A percentile compares a stretch with the other conserved stretches of the same genome.
phyloP scores from a whole-genome alignment of 2,113 vertebrate genomes.

The Taurulus bubalis region DNA sequence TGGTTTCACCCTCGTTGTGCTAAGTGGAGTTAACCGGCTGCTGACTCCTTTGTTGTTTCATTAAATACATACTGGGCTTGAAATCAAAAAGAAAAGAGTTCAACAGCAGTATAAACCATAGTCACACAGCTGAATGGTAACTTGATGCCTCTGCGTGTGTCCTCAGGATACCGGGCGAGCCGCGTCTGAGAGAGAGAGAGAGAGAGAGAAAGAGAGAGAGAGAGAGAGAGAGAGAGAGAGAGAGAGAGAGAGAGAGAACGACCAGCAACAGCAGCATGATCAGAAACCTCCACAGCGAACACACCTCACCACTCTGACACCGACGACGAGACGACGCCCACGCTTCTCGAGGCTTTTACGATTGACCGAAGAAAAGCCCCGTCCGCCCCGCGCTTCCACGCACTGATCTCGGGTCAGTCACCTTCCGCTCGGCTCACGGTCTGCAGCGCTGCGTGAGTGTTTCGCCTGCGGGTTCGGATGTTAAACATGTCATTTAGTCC shows the following conservation, averaged over 20 bases:
- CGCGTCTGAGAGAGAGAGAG: conserved; percentile 30
- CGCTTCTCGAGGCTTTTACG: background rate
- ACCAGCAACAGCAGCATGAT: conserved; percentile 38
- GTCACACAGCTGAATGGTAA: conserved; percentile 34
- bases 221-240: conserved; percentile 44
- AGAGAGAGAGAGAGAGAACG: conserved; percentile 42
- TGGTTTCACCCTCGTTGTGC: background rate
- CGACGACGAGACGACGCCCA: conserved; percentile 6
- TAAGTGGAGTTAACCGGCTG: background rate
- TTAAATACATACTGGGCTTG: background rate
- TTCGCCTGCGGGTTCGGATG: too few relatives aligned
- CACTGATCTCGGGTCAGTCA: too few relatives aligned
- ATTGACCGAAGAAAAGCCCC: too few relatives aligned
- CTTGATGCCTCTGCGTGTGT: conserved; percentile 58
- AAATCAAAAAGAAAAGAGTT: background rate
- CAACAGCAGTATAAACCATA: background rate
- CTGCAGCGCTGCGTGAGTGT: too few relatives aligned
- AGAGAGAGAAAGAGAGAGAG: conserved; percentile 42
- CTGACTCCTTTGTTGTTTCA: background rate
- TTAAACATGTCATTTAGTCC: too few relatives aligned
- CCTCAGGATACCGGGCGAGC: conserved; percentile 55
- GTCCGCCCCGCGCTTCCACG: too few relatives aligned
- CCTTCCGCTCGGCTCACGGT: too few relatives aligned
- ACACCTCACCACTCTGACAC: conserved; percentile 25
- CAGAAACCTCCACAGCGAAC: conserved; percentile 28